Evolutionary conservation across 2,797 vertebrate genomes (phyloP), one percentile per base, ranked within the genome.

Genomic region (Epinephelus malabaricus): DNA sequence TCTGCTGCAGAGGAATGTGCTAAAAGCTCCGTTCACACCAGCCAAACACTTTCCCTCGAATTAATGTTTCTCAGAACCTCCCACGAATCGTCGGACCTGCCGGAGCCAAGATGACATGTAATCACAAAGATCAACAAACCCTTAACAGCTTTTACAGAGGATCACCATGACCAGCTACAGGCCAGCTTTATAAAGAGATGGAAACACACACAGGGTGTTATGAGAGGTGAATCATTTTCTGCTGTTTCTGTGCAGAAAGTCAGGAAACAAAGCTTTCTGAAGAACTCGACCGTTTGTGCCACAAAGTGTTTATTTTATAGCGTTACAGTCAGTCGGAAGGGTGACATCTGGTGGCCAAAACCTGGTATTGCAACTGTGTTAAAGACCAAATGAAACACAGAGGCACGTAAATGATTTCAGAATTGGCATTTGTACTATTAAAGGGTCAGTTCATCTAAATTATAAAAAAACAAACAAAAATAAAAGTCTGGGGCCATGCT

Each of bases 41-140:
- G 88, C 84, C 87, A 87, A 89, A 85, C 87, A 62, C 86, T 92
- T 79, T 83, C 49, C 65, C 67, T 85, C 68, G 67, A 77, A 79
- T 81, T 82, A 78, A 86, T 71, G 85, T 84, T 89, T 73, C 82
- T 86, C 78, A 72, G 69, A 89, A 88, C 84, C 89, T 91, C 84
- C 87, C 84, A 89, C 84, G 81, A 89, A 76, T 82, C 82, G 81
- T 70, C 34, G 50, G 69, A 73, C 27, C 56, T 3, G 55, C 54
- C 8, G 27, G 65, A 79, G 82, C 81, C 83, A 79, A 86, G 61
- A 86, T 49, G 69, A 87, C 86, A 87, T 68, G 74, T 70, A 78
- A 87, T 82, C 85, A 78, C 78, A 84, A 89, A 90, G 78, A 85
- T 76, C 76, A 87, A 87, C 86, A 90, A 79, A 89, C 60, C 72